A percentile compares a stretch with the other conserved stretches of the same genome.
phyloP scores from a whole-genome alignment of 2,113 vertebrate species.

The Turnix velox region DNA sequence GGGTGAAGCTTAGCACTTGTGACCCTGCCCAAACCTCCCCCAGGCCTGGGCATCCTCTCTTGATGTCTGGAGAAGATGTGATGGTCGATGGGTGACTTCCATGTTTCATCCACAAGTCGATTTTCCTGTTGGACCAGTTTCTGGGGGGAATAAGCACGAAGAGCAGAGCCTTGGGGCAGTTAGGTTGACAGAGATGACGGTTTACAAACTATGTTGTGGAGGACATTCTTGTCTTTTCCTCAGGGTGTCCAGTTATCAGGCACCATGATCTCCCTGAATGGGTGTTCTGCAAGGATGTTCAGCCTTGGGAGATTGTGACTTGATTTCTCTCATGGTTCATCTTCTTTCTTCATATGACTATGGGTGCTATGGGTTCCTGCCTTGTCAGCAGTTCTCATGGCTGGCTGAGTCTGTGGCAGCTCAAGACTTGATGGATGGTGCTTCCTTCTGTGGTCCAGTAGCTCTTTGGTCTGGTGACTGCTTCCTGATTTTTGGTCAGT shows the following conservation, averaged over 20 bases:
- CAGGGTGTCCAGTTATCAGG: not conserved
- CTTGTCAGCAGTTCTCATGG: not conserved
- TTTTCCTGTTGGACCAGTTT: constrained; percentile 3
- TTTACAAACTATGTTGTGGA: not conserved
- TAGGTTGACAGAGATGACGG: not conserved
- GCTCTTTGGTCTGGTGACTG: not conserved
- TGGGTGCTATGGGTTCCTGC: not conserved
- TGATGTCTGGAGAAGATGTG: not conserved
- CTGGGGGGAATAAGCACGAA: not conserved
- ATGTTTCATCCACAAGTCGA: not conserved
- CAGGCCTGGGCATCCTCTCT: not conserved
- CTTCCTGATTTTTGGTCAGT: not conserved
- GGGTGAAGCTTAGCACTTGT: not conserved
- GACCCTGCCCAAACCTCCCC: not conserved
- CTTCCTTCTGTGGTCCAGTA: not conserved
- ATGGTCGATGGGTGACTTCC: not conserved
- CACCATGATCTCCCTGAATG: not conserved
- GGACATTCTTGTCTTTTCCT: not conserved
- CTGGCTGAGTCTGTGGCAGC: not conserved
- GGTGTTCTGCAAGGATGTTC: not conserved
- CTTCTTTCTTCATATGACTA: not conserved
- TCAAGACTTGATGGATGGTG: not conserved
- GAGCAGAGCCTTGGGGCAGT: not conserved
- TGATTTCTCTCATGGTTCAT: not conserved
- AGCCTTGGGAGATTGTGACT: not conserved